Evolutionary conservation across 2,888 invertebrate genomes (phyloP).

Genomic region (Eristalis arbustorum): DNA sequence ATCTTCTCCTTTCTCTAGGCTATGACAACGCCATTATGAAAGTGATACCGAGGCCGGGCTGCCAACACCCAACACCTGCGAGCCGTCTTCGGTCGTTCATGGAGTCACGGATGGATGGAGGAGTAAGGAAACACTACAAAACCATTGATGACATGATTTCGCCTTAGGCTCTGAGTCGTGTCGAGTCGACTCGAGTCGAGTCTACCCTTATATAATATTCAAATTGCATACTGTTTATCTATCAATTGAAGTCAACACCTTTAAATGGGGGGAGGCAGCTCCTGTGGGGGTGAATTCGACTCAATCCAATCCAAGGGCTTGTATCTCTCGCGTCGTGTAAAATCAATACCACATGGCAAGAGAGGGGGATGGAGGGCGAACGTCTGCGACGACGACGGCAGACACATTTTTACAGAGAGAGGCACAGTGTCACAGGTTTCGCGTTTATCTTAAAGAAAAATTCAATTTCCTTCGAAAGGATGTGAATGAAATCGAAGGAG

Average conservation of each 20-base stretch:
- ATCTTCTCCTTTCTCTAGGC: slow-evolving; percentile 25
- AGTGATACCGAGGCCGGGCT: slow-evolving; percentile 29
- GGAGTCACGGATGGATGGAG: background rate
- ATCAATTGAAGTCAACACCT: slow-evolving; percentile 67
- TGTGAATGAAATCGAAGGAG: slow-evolving; percentile 67
- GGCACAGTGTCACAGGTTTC: slow-evolving; percentile 44
- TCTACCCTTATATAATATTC: slow-evolving; percentile 57
- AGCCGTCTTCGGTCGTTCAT: too few relatives aligned
- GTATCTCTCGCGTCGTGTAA: slow-evolving; percentile 10
- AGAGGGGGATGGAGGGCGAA: background rate
- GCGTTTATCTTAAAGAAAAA: slow-evolving; percentile 67
- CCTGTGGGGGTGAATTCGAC: slow-evolving; percentile 47
- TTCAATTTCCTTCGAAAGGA: slow-evolving; percentile 68
- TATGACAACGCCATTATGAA: slow-evolving; percentile 50
- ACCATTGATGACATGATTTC: slow-evolving; percentile 62
- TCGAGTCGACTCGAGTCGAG: too few relatives aligned
- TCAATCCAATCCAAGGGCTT: background rate
- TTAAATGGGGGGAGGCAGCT: slow-evolving; percentile 33
- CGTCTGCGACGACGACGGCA: background rate
- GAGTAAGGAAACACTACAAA: slow-evolving; percentile 33
- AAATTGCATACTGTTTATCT: slow-evolving; percentile 69
- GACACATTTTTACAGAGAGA: slow-evolving; percentile 32
- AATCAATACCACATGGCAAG: slow-evolving; percentile 49
- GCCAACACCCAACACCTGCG: slow-evolving; percentile 49
- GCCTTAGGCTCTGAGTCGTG: slow-evolving; percentile 9